These are phyloP conservation scores for Tenthredo scrophulariae DNA, from an alignment of 2,888 invertebrate species.

Conservation along the genomic window DNA sequence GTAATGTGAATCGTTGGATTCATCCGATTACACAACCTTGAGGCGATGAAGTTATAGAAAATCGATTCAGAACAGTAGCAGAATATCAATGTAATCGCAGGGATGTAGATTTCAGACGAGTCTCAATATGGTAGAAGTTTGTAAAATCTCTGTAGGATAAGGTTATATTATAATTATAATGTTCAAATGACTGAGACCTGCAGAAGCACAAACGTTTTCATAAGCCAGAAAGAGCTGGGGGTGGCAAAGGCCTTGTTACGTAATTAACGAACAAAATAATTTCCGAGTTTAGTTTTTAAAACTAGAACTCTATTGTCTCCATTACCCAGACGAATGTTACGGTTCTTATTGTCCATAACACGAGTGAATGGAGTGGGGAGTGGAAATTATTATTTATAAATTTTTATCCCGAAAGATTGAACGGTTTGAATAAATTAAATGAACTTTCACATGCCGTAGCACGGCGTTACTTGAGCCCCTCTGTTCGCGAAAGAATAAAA, in stretches of 20 bases:
- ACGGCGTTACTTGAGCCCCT: not conserved
- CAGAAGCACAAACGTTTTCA: not conserved
- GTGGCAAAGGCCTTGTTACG: not conserved
- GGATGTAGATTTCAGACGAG: not conserved
- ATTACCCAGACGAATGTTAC: not conserved
- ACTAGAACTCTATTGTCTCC: not conserved
- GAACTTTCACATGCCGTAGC: not conserved
- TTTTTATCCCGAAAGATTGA: not conserved
- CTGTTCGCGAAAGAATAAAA: not conserved
- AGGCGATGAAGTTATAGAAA: not conserved
- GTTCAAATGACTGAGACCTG: not conserved
- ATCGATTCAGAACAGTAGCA: not conserved
- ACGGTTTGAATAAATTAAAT: not conserved
- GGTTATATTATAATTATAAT: slow-evolving; percentile 4
- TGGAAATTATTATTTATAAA: not conserved
- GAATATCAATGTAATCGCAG: not conserved
- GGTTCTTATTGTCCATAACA: not conserved
- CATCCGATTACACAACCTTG: not conserved
- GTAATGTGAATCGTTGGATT: not conserved
- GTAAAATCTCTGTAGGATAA: not conserved
- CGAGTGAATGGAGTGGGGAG: not conserved
- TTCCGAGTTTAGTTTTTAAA: not conserved
- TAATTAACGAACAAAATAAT: not conserved
- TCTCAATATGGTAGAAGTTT: not conserved
- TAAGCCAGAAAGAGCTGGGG: not conserved